Conservation (phyloP, 2,113 vertebrate genomes). For the Chlamydotis undulata region DNA sequence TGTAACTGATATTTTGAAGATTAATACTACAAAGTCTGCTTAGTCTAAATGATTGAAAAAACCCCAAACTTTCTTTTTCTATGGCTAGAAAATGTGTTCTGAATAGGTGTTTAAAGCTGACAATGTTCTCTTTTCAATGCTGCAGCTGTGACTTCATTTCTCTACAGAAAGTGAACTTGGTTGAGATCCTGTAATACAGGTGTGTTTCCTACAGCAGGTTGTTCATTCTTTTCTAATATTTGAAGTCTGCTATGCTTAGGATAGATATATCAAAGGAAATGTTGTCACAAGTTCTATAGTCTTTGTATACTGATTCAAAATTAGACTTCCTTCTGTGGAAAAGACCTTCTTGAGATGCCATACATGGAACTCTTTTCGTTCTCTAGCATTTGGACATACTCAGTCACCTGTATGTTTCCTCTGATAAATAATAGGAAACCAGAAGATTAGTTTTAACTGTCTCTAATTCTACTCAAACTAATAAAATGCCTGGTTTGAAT, state of each 20-base stretch:
- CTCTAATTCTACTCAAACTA: background rate
- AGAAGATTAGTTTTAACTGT: background rate
- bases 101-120: background rate
- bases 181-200: conserved; percentile 16
- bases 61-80: background rate
- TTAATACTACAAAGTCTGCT: background rate
- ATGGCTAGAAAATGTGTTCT: background rate
- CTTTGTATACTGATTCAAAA: background rate
- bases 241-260: background rate
- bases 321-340: background rate
- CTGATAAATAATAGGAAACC: background rate
- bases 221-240: background rate
- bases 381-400: background rate
- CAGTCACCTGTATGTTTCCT: background rate
- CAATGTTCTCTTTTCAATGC: background rate
- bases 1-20: background rate
- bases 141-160: conserved; percentile 24
- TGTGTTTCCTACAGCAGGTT: conserved; percentile 47
- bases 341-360: background rate
- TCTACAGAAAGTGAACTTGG: background rate
- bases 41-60: background rate
- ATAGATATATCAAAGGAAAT: background rate
- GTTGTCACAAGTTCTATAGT: background rate
- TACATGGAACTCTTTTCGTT: background rate
- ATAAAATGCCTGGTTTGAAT: background rate